These are phyloP conservation scores for Scytalopus superciliaris DNA, from an alignment of 2,113 vertebrate species.

Conservation along the genomic window DNA sequence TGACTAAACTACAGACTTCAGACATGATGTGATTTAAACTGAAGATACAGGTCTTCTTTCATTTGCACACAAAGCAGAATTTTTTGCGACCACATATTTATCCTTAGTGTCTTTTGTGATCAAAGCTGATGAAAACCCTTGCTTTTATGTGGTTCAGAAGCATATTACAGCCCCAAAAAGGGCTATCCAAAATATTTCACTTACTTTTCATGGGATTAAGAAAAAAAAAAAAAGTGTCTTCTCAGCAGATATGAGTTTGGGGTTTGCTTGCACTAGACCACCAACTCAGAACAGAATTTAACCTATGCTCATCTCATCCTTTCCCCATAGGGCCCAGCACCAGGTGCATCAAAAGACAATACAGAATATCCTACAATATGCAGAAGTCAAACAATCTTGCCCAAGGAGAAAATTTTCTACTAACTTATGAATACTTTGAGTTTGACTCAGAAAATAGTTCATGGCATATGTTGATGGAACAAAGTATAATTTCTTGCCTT, in stretches of 20 bases:
- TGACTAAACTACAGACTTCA: neutral
- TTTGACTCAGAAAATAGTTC: neutral
- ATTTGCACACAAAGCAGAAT: neutral
- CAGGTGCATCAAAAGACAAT: neutral
- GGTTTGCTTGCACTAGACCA: neutral
- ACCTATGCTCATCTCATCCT: neutral
- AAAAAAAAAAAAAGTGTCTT: no score
- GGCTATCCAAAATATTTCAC: neutral
- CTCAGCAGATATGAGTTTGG: neutral
- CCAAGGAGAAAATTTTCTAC: neutral
- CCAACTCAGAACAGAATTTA: neutral
- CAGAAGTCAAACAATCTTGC: neutral
- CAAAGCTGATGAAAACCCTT: neutral
- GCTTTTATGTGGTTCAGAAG: neutral
- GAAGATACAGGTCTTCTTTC: neutral
- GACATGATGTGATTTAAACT: neutral
- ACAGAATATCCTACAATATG: neutral
- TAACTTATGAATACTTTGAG: neutral
- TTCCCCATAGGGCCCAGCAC: neutral
- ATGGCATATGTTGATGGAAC: neutral
- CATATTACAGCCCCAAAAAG: conserved; percentile 19
- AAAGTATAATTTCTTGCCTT: neutral
- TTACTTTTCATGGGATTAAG: neutral
- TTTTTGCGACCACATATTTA: neutral
- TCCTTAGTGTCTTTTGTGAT: neutral